phyloP scores from a whole-genome alignment of 2,888 invertebrate genomes.

The Eledone cirrhosa region DNA sequence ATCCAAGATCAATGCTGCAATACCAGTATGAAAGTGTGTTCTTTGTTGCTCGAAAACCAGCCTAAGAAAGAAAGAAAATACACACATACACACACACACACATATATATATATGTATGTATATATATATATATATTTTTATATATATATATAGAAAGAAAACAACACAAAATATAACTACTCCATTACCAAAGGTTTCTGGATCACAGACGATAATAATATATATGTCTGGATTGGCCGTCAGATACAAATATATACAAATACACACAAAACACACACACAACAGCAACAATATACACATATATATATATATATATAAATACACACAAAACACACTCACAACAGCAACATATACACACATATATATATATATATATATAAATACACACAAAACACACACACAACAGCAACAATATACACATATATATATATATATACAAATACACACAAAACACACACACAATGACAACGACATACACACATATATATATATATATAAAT shows the following conservation, averaged over 20 bases:
- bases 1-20: conserved; percentile 89
- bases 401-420: neutral
- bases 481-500: neutral
- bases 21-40: conserved; percentile 92
- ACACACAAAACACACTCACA: too few species aligned
- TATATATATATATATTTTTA: conserved; percentile 8
- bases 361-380: neutral
- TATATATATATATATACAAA: neutral
- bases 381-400: neutral
- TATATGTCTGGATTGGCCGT: too few species aligned
- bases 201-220: neutral
- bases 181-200: neutral
- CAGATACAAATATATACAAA: too few species aligned
- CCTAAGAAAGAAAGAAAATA: conserved; percentile 30
- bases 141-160: neutral
- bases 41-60: conserved; percentile 84
- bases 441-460: neutral
- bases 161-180: too few species aligned
- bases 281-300: neutral
- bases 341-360: conserved; percentile 6
- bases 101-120: conserved; percentile 4
- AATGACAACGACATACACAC: neutral
- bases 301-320: neutral
- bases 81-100: neutral
- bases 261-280: too few species aligned